Base-by-base conservation (phyloP, 2,797 vertebrate species). In the Uromys caudimaculatus region DNA sequence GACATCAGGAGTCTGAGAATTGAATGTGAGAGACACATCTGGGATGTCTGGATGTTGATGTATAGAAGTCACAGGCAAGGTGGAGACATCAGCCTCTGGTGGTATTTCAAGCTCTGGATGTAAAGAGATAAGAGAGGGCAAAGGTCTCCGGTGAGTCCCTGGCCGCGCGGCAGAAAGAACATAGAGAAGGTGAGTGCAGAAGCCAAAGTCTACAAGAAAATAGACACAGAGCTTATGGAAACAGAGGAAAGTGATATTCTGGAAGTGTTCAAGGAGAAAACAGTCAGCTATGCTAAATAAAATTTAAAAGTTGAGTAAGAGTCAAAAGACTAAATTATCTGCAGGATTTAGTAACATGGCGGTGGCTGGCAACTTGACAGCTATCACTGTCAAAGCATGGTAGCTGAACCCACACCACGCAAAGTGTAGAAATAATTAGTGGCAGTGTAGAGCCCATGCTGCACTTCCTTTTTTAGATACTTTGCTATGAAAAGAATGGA, bases 391-490 rank as follows among this genome's bases (percentile, higher is more conserved):
- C 56, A n/a, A 14, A 91, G 16, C 5, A 0, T 1, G 47, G 24
- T 10, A 73, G 54, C 67, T 78, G 69, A 83, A 83, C 29, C 35
- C 75, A 64, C 86, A 78, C 21, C 7, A 12, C 27, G 8, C 13
- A 0, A 29, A 78, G 35, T 14, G 35, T 44, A 90, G 52, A 38
- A 73, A 52, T 54, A 62, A 41, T 13, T 47, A 89, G 35, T 1
- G 44, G 56, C 27, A 6, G 58, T 17, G 0, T 2, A 27, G 38
- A 14, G 24, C 11, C 44, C 21, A 3, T 3, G 29, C 14, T 58
- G 54, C 73, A 23, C 12, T 56, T 58, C 76, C 56, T 52, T 94
- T 94, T 83, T 83, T 71, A 90, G 92, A 93, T 35, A 16, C 6
- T 67, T 67, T 27, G 12, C 85, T 71, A 3, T 50, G 35, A 62